A percentile compares a stretch with the other conserved stretches of the same genome.
Conservation (phyloP, 2,888 invertebrate genomes). For the Synanthedon andrenaeformis region DNA sequence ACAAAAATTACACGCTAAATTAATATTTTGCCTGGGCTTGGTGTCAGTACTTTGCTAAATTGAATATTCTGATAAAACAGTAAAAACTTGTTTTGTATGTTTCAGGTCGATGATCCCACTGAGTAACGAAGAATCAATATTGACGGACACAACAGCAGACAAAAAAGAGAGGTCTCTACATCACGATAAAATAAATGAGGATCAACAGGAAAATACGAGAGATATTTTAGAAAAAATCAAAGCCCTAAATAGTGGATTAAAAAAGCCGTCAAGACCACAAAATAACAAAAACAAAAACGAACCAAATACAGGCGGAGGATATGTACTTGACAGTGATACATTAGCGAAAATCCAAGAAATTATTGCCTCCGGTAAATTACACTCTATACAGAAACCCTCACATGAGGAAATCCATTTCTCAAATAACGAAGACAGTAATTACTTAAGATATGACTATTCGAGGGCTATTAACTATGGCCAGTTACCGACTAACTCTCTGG, state of each 20-base stretch:
- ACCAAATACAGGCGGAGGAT: constrained; percentile 27
- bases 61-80: not conserved
- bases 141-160: constrained; percentile 3
- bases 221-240: constrained; percentile 70
- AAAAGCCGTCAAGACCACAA: constrained; percentile 38
- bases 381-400: constrained; percentile 13
- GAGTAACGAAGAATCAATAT: constrained; percentile 6
- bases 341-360: constrained; percentile 49
- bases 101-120: constrained; percentile 25
- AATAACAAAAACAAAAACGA: constrained; percentile 27
- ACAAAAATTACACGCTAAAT: constrained; percentile 11
- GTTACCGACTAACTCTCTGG: constrained; percentile 4
- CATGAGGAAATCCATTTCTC: constrained; percentile 22
- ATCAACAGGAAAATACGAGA: constrained; percentile 25
- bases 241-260: constrained; percentile 57
- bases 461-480: constrained; percentile 15
- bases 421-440: constrained; percentile 14
- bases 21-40: constrained; percentile 20
- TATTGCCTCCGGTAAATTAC: constrained; percentile 41
- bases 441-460: constrained; percentile 11
- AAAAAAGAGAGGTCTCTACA: constrained; percentile 29
- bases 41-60: constrained; percentile 6
- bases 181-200: constrained; percentile 22
- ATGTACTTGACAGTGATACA: constrained; percentile 41
- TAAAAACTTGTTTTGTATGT: constrained; percentile 14